Evolutionary conservation across 1,140 invertebrate species (phyloP).

Genomic region (Neomicropteryx cornuta): DNA sequence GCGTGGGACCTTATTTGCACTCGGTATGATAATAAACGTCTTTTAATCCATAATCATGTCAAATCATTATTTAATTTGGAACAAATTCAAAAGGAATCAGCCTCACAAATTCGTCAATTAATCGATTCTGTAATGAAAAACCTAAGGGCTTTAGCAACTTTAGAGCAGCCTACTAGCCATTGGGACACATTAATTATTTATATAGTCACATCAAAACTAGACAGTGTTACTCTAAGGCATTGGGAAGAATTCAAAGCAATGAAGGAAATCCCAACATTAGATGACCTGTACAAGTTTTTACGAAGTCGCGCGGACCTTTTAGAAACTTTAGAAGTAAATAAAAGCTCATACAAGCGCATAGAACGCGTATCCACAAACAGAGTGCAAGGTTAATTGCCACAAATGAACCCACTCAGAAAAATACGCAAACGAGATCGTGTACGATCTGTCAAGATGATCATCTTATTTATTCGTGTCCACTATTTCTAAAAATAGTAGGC

Average conservation of each 20-base stretch:
- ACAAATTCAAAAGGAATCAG: constrained; percentile 6
- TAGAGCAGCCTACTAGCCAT: constrained; percentile 5
- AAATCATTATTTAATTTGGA: constrained; percentile 3
- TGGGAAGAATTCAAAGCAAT: constrained; percentile 7
- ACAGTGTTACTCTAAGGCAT: constrained; percentile 3
- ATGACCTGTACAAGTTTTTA: too few species aligned
- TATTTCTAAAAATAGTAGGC: constrained; percentile 2
- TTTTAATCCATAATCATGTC: constrained; percentile 4
- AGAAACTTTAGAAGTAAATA: constrained; percentile 1
- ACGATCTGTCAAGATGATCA: constrained; percentile 6
- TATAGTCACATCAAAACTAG: constrained; percentile 5
- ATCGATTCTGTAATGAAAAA: constrained; percentile 6
- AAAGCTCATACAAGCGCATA: constrained; percentile 1
- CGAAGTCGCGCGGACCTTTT: neutral
- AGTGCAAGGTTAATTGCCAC: constrained; percentile 1
- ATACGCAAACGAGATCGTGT: neutral
- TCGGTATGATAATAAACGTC: constrained; percentile 4
- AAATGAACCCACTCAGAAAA: neutral
- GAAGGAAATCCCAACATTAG: neutral
- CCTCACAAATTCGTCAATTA: constrained; percentile 4
- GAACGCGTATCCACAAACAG: neutral
- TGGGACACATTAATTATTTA: constrained; percentile 7
- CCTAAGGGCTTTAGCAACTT: constrained; percentile 3
- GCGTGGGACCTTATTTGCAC: constrained; percentile 4
- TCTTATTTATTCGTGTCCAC: constrained; percentile 2